Evolutionary conservation across 2,113 vertebrate genomes (phyloP).

Genomic region (Ceyx melanurus): DNA sequence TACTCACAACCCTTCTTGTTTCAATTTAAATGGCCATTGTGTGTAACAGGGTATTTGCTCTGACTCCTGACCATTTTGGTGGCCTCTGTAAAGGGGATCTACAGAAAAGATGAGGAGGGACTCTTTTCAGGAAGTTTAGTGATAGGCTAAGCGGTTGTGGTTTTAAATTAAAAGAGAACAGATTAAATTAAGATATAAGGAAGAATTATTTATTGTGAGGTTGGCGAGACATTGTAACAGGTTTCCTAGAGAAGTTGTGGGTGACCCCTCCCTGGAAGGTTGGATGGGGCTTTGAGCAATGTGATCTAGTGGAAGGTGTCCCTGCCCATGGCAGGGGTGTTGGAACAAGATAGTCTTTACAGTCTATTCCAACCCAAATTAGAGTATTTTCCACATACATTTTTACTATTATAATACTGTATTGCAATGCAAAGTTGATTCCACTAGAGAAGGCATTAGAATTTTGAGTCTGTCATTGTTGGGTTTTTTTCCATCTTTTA

Average conservation of each 20-base stretch:
- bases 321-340: too few relatives aligned
- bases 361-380: too few relatives aligned
- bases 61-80: neutral
- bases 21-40: neutral
- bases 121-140: too few relatives aligned
- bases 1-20: neutral
- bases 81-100: neutral
- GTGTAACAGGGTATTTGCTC: neutral
- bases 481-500: neutral
- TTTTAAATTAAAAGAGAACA: neutral
- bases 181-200: too few relatives aligned
- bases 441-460: neutral
- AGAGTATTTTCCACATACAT: neutral
- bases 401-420: neutral
- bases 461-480: neutral
- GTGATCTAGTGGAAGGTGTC: too few relatives aligned
- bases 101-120: too few relatives aligned
- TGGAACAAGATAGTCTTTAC: too few relatives aligned
- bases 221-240: too few relatives aligned
- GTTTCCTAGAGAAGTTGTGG: too few relatives aligned
- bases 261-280: too few relatives aligned
- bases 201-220: too few relatives aligned
- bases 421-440: neutral
- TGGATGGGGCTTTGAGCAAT: too few relatives aligned
- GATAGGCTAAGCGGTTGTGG: neutral